Percentiles rank a stretch among this genome's conserved stretches.
Evolutionary conservation across 1,140 invertebrate genomes (phyloP).

Genomic region (Branchinecta lynchi): DNA sequence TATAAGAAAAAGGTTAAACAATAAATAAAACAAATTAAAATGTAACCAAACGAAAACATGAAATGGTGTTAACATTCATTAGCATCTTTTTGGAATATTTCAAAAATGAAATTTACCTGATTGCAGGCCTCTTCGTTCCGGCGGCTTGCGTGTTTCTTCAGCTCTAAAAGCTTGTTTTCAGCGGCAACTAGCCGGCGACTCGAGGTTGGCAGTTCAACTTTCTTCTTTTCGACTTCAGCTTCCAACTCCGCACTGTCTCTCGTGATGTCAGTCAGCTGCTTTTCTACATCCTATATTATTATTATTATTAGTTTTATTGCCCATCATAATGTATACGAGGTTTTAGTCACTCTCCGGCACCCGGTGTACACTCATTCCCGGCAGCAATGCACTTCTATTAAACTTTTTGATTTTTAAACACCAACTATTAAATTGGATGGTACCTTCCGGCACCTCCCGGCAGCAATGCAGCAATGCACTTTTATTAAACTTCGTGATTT

Average conservation of each 20-base stretch:
- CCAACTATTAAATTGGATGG: too few species aligned
- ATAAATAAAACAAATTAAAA: too few species aligned
- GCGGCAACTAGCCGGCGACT: not conserved
- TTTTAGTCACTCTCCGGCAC: not conserved
- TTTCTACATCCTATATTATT: conserved; percentile 41
- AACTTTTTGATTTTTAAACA: too few species aligned
- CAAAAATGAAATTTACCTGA: too few species aligned
- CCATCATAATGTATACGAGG: conserved; percentile 23
- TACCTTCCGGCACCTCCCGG: too few species aligned
- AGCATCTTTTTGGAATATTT: too few species aligned
- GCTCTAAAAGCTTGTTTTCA: not conserved
- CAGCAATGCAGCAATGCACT: too few species aligned
- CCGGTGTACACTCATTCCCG: not conserved
- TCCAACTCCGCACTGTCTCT: conserved; percentile 40
- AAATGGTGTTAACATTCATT: too few species aligned
- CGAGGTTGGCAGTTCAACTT: conserved; percentile 24
- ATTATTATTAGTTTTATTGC: too few species aligned
- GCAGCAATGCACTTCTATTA: not conserved
- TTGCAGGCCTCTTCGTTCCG: conserved; percentile 13
- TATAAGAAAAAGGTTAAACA: too few species aligned
- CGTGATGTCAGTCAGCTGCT: conserved; percentile 38
- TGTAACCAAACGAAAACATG: too few species aligned
- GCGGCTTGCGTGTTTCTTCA: conserved; percentile 13
- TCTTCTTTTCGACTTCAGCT: conserved; percentile 26
- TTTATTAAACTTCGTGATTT: too few species aligned